phyloP scores from a whole-genome alignment of 2,888 invertebrate species.

The Therioaphis trifolii region DNA sequence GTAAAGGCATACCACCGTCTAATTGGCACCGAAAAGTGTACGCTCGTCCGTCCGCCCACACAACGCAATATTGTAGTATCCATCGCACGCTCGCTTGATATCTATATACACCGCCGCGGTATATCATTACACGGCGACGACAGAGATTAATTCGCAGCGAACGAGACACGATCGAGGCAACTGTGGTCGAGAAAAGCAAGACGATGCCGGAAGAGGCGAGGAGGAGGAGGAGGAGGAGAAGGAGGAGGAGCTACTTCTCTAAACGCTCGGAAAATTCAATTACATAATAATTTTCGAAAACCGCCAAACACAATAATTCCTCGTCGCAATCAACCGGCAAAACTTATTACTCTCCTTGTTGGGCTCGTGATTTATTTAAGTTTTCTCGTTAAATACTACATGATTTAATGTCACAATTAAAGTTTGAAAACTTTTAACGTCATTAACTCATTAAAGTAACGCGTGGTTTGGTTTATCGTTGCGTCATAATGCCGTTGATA shows the following conservation, averaged over 20 bases:
- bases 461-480: neutral
- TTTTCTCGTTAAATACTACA: slow-evolving; percentile 9
- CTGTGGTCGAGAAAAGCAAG: too few relatives aligned
- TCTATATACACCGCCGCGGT: neutral
- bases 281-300: slow-evolving; percentile 44
- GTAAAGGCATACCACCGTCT: neutral
- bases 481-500: neutral
- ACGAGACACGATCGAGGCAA: too few relatives aligned
- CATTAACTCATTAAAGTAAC: neutral
- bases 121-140: neutral
- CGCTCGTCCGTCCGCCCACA: neutral
- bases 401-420: slow-evolving; percentile 27
- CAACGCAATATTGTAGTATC: neutral
- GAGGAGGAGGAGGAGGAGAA: neutral
- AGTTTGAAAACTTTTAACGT: slow-evolving; percentile 18
- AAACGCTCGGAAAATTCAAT: slow-evolving; percentile 44
- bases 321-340: neutral
- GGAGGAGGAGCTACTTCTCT: neutral
- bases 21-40: slow-evolving; percentile 47
- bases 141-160: slow-evolving; percentile 1
- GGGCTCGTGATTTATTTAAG: slow-evolving; percentile 11
- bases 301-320: slow-evolving; percentile 42
- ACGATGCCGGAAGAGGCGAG: too few relatives aligned
- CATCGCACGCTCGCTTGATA: neutral
- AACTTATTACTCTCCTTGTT: slow-evolving; percentile 26